Base-by-base conservation (phyloP, 1,140 invertebrate genomes). In the Laupala kohalensis region DNA sequence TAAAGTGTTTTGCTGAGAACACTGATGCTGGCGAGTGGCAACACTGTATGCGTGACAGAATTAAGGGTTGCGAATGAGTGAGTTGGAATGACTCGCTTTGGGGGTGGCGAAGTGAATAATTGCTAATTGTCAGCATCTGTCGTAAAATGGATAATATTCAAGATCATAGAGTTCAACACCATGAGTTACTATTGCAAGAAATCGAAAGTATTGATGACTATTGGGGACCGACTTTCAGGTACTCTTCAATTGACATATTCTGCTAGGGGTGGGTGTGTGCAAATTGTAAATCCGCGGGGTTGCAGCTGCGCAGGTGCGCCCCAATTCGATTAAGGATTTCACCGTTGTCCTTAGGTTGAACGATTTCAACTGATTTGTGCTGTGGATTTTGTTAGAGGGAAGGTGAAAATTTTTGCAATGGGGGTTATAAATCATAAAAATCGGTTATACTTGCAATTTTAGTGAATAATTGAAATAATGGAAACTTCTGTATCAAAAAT, bases 181-280 rank as follows among this genome's bases (percentile, higher is more conserved):
- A 87, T 77, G 89, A 91, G 77, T 83, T 90, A 72, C 85, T 90
- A 71, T 84, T 92, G 13, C 87, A 94, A 83, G 93, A 95, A 81
- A 95, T 95, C 73, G 93, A 95, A 82, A 89, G 91, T 5, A 91
- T 94, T 68, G 93, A 95, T 77, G 93, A 94, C 80, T 94, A 94
- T 77, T 91, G 92, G 86, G 92, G 92, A 3, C 92, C 93, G 19
- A 94, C 93, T 5, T 94, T 95, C 78, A 87, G 92, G 81, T 93
- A 82, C 72, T 75, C 37, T n/a, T 27, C 9, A 3, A 9, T 28
- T 23, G 19, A 67, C 9, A 28, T n/a, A 28, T 23, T 3, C 24
- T 23, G 64, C 27, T 0, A 65, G 63, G 64, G 26, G 37, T 64
- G 69, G 19, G 69, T 65, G 27, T 37, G 15, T 5, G 27, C 15